Evolutionary conservation across 2,888 invertebrate genomes (phyloP).

Genomic region (Desoria tigrina): DNA sequence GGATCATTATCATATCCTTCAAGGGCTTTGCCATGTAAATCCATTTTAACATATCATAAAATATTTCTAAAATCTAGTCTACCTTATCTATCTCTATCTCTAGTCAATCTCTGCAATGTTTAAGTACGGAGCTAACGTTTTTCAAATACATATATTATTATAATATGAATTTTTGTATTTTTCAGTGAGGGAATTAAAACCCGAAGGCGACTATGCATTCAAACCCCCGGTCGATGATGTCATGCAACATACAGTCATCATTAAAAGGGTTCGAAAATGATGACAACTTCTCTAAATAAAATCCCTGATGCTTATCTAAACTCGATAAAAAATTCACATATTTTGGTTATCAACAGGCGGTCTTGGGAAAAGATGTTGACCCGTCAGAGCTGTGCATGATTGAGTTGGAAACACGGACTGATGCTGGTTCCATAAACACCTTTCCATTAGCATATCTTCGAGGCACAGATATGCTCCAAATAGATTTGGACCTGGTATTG

Average conservation of each 20-base stretch:
- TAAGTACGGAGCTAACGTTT: too few species aligned
- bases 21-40: too few species aligned
- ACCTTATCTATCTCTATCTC: too few species aligned
- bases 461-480: slow-evolving; percentile 18
- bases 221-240: background rate
- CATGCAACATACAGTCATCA: background rate
- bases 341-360: slow-evolving; percentile 7
- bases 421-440: slow-evolving; percentile 6
- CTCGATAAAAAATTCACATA: too few species aligned
- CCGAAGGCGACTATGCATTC: background rate
- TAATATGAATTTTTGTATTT: too few species aligned
- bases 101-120: too few species aligned
- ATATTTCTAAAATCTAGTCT: too few species aligned
- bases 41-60: too few species aligned
- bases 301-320: too few species aligned
- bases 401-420: slow-evolving; percentile 8
- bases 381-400: slow-evolving; percentile 15
- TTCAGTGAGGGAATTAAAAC: background rate
- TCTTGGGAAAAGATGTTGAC: slow-evolving; percentile 24
- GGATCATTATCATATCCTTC: too few species aligned
- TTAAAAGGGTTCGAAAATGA: background rate
- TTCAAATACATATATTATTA: too few species aligned
- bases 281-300: too few species aligned
- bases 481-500: slow-evolving; percentile 18
- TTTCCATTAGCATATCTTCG: slow-evolving; percentile 29